A percentile compares a stretch with the other conserved stretches of the same genome.
These are phyloP conservation scores for Trachemys scripta DNA, from an alignment of 2,113 vertebrate genomes.

Conservation along the genomic window DNA sequence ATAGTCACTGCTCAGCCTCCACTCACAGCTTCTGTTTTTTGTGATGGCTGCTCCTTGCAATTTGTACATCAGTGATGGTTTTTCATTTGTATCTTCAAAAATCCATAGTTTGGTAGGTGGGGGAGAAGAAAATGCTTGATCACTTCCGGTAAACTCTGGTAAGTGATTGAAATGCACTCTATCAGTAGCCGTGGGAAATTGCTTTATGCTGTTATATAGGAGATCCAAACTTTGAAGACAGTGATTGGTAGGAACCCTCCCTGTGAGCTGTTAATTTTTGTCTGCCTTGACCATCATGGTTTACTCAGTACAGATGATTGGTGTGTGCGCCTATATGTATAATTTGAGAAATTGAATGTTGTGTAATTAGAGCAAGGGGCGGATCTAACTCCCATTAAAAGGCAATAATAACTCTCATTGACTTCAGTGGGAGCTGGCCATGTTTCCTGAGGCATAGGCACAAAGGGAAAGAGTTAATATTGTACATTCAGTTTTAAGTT, in stretches of 20 bases:
- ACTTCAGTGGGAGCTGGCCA: rapidly evolving
- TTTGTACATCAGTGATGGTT: background rate
- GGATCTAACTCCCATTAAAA: background rate
- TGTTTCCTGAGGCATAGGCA: background rate
- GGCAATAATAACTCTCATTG: too few species aligned
- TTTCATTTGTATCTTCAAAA: background rate
- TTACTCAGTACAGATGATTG: background rate
- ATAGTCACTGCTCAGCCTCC: background rate
- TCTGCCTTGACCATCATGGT: rapidly evolving
- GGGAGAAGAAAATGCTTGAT: background rate
- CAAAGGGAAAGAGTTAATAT: background rate
- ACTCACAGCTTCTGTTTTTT: background rate
- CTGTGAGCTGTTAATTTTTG: background rate
- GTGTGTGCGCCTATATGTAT: rapidly evolving
- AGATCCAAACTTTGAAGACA: background rate
- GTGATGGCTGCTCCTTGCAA: background rate
- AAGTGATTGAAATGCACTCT: background rate
- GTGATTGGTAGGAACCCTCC: background rate
- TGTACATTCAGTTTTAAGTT: background rate
- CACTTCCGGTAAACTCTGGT: background rate
- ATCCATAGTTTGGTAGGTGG: background rate
- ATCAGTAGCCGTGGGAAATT: background rate
- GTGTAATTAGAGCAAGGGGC: background rate
- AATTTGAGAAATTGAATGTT: background rate
- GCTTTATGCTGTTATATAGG: background rate